phyloP scores from a whole-genome alignment of 2,888 invertebrate genomes.

The Agriopis leucophaearia region DNA sequence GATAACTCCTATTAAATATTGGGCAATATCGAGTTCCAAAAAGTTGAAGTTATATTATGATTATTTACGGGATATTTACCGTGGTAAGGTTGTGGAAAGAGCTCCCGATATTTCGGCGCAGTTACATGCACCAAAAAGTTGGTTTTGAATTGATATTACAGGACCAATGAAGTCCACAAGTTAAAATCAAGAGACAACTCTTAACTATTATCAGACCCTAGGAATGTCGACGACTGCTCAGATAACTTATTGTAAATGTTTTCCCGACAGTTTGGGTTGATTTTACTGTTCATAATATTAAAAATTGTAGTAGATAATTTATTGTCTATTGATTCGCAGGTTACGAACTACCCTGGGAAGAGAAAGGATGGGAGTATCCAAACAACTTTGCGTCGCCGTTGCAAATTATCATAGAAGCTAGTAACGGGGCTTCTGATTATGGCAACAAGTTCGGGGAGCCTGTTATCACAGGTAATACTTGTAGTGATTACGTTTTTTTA shows the following conservation, averaged over 20 bases:
- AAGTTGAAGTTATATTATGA: no score
- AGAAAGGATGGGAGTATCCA: constrained; percentile 91
- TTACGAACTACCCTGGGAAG: constrained; percentile 96
- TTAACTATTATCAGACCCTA: neutral
- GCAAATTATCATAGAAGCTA: constrained; percentile 97
- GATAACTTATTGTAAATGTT: neutral
- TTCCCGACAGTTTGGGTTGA: no score
- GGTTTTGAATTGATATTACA: neutral
- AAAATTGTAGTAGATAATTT: neutral
- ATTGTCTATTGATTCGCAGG: constrained; percentile 79
- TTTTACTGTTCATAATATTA: neutral
- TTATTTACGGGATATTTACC: no score
- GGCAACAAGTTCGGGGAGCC: constrained; percentile 99
- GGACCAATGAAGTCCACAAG: neutral
- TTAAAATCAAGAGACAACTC: neutral
- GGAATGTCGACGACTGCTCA: neutral
- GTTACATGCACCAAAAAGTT: no score
- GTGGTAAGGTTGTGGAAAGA: no score
- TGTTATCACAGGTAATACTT: constrained; percentile 86
- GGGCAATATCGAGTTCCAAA: no score
- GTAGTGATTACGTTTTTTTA: neutral
- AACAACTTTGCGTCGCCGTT: constrained; percentile 95
- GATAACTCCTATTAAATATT: no score
- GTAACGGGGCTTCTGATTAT: constrained; percentile 99
- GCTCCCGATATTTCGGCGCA: no score